These are phyloP conservation scores for Hemicrepidius hirtus DNA, from an alignment of 2,888 invertebrate genomes.

Conservation along the genomic window DNA sequence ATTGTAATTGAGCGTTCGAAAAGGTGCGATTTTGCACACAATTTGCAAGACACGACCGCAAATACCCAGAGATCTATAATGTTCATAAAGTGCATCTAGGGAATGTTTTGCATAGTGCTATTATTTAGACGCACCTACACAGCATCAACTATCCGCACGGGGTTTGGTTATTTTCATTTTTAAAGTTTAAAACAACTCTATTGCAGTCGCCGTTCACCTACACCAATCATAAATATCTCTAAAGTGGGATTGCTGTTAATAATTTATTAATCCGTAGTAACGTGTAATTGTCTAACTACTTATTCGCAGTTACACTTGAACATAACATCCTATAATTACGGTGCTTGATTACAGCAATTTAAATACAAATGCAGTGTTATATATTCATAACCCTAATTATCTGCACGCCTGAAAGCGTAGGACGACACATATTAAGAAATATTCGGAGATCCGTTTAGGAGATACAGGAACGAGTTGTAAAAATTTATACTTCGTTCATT, in stretches of 20 bases:
- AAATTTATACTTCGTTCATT: slow-evolving; percentile 1
- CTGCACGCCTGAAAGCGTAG: slow-evolving; percentile 41
- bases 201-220: slow-evolving; percentile 23
- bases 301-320: slow-evolving; percentile 55
- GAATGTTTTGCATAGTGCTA: slow-evolving; percentile 64
- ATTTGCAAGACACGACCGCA: slow-evolving; percentile 66
- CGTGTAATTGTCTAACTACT: slow-evolving; percentile 54
- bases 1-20: slow-evolving; percentile 70
- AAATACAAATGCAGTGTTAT: slow-evolving; percentile 53
- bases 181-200: slow-evolving; percentile 61
- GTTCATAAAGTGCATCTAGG: slow-evolving; percentile 63
- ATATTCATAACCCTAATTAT: slow-evolving; percentile 55
- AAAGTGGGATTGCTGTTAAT: slow-evolving; percentile 34
- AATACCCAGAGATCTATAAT: slow-evolving; percentile 53
- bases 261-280: slow-evolving; percentile 52
- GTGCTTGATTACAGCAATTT: slow-evolving; percentile 55
- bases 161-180: slow-evolving; percentile 63
- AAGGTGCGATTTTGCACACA: slow-evolving; percentile 71
- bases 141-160: slow-evolving; percentile 60
- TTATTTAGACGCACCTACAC: slow-evolving; percentile 67
- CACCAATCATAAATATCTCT: slow-evolving; percentile 31
- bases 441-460: not conserved
- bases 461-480: not conserved
- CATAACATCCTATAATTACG: slow-evolving; percentile 56
- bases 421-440: slow-evolving; percentile 35